Evolutionary conservation across 1,140 invertebrate genomes (phyloP).

Genomic region (Ceratina australensis): DNA sequence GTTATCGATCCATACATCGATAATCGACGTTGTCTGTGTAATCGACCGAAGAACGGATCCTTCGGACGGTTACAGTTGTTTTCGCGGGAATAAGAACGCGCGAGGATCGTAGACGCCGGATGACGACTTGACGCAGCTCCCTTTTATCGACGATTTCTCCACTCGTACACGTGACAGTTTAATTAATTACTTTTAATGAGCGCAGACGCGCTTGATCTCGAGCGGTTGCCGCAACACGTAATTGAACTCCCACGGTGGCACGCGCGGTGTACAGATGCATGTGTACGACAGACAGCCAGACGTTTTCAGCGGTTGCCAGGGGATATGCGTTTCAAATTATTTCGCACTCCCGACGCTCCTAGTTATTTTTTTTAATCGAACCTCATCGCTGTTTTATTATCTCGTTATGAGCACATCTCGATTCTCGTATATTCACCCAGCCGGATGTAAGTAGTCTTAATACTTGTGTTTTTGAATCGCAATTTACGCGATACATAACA

Average conservation of each 20-base stretch:
- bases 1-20: too few species aligned
- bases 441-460: too few species aligned
- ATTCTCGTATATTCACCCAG: too few species aligned
- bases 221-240: neutral
- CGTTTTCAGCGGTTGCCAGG: neutral
- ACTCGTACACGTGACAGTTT: conserved; percentile 46
- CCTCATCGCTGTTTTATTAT: too few species aligned
- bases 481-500: too few species aligned
- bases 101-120: neutral
- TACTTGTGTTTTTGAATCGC: too few species aligned
- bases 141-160: conserved; percentile 53
- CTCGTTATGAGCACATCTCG: too few species aligned
- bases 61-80: too few species aligned
- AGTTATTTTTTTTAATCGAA: too few species aligned
- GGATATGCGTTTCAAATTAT: conserved; percentile 7
- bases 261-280: neutral
- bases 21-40: too few species aligned
- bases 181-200: conserved; percentile 64
- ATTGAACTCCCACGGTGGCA: neutral
- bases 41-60: too few species aligned
- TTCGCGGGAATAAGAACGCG: too few species aligned
- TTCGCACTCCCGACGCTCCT: neutral
- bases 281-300: neutral
- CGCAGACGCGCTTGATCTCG: conserved; percentile 42
- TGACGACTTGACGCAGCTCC: neutral